Evolutionary conservation across 1,140 invertebrate species (phyloP).

Genomic region (Chlorops oryzae): DNA sequence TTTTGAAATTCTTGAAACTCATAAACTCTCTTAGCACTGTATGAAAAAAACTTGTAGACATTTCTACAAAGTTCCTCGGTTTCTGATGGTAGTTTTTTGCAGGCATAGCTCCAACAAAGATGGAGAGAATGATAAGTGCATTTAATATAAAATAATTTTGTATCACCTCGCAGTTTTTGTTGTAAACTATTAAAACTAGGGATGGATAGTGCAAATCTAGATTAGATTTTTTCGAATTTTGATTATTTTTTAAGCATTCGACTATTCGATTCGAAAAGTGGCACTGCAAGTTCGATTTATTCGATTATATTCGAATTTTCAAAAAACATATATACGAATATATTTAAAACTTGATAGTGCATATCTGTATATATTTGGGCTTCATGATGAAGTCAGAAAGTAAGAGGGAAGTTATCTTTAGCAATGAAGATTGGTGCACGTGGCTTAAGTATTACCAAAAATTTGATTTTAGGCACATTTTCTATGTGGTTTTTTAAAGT

Average conservation of each 20-base stretch:
- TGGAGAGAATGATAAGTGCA: conserved; percentile 12
- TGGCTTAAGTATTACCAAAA: too few species aligned
- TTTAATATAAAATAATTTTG: conserved; percentile 12
- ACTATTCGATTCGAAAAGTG: too few species aligned
- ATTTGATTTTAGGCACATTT: too few species aligned
- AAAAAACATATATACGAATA: not conserved
- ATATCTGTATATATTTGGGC: too few species aligned
- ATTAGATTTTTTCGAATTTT: not conserved
- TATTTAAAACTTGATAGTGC: too few species aligned
- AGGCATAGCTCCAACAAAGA: conserved; percentile 23
- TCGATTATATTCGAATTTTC: too few species aligned
- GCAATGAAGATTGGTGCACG: too few species aligned
- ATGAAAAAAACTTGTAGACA: conserved; percentile 23
- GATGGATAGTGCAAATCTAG: too few species aligned
- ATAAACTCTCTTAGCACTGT: conserved; percentile 13
- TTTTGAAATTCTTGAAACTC: conserved; percentile 25
- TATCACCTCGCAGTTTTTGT: not conserved
- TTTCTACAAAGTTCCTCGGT: conserved; percentile 23
- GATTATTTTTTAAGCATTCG: not conserved
- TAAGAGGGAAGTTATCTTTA: too few species aligned
- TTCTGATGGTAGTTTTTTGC: conserved; percentile 20
- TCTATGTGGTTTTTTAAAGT: too few species aligned
- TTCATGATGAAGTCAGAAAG: too few species aligned
- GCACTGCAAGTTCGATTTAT: too few species aligned
- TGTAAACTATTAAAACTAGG: not conserved